Percentiles rank a stretch among this genome's conserved stretches.
phyloP scores from a whole-genome alignment of 2,113 vertebrate genomes.

The Crotalus viridis region DNA sequence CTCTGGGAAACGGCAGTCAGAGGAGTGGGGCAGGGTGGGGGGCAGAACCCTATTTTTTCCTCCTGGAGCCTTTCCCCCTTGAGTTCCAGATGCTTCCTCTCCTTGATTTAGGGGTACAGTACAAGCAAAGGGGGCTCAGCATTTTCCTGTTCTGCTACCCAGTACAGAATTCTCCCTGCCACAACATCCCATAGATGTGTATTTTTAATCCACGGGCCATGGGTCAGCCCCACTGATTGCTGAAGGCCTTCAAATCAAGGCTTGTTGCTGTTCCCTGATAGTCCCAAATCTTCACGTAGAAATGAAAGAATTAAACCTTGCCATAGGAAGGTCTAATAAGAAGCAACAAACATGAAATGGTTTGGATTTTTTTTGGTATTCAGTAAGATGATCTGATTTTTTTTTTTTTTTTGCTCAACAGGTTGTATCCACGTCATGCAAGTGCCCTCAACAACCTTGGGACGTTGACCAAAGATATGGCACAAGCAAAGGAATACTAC shows the following conservation, averaged over 20 bases:
- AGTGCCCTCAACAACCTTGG: slow-evolving; percentile 97
- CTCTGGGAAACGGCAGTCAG: neutral
- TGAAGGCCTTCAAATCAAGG: neutral
- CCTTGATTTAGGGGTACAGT: neutral
- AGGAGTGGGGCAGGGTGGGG: neutral
- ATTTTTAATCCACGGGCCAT: neutral
- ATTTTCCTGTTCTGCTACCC: neutral
- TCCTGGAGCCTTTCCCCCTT: neutral
- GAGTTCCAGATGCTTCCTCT: neutral
- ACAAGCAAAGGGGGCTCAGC: neutral
- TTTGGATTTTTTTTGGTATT: neutral
- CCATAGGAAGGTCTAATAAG: neutral
- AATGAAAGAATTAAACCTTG: neutral
- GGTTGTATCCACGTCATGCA: slow-evolving; percentile 90
- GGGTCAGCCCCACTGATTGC: neutral
- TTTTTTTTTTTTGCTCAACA: slow-evolving; percentile 45
- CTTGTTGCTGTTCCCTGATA: neutral
- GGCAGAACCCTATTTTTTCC: neutral
- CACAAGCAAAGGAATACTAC: slow-evolving; percentile 88
- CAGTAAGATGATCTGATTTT: neutral
- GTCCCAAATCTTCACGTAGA: neutral
- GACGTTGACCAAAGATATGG: slow-evolving; percentile 80
- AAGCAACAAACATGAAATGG: neutral
- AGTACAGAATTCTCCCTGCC: neutral
- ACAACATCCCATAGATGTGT: neutral